Evolutionary conservation across 2,888 invertebrate species (phyloP).

Genomic region (Acanthococcus lagerstroemiae): DNA sequence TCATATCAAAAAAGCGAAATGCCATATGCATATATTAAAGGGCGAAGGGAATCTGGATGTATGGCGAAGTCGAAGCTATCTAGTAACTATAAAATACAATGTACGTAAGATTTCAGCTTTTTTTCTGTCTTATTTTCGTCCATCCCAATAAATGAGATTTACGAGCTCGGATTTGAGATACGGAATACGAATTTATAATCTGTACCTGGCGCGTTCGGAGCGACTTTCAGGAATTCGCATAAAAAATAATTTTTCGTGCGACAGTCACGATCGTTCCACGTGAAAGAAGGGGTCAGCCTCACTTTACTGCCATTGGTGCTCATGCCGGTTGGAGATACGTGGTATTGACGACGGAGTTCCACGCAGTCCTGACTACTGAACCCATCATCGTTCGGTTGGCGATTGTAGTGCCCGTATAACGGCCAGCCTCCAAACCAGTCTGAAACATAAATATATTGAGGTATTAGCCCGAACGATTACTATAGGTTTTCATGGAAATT

Average conservation of each 20-base stretch:
- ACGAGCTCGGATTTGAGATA: too few species aligned
- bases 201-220: too few species aligned
- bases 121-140: not conserved
- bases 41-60: too few species aligned
- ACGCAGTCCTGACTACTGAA: conserved; percentile 72
- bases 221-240: conserved; percentile 50
- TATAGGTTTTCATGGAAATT: too few species aligned
- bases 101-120: too few species aligned
- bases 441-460: conserved; percentile 39
- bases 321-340: conserved; percentile 41
- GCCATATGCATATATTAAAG: too few species aligned
- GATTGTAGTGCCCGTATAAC: conserved; percentile 53
- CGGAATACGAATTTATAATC: too few species aligned
- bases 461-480: too few species aligned
- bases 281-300: conserved; percentile 45
- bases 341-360: conserved; percentile 59
- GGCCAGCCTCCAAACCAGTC: conserved; percentile 79
- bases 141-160: conserved; percentile 1
- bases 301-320: conserved; percentile 29
- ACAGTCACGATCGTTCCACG: conserved; percentile 76
- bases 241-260: conserved; percentile 61
- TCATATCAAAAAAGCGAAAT: too few species aligned
- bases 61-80: too few species aligned
- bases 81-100: too few species aligned
- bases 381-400: conserved; percentile 73